Evolutionary conservation across 2,797 vertebrate species (phyloP), one percentile per base, ranked within the genome.

Genomic region (Tauraco hartlaubi): DNA sequence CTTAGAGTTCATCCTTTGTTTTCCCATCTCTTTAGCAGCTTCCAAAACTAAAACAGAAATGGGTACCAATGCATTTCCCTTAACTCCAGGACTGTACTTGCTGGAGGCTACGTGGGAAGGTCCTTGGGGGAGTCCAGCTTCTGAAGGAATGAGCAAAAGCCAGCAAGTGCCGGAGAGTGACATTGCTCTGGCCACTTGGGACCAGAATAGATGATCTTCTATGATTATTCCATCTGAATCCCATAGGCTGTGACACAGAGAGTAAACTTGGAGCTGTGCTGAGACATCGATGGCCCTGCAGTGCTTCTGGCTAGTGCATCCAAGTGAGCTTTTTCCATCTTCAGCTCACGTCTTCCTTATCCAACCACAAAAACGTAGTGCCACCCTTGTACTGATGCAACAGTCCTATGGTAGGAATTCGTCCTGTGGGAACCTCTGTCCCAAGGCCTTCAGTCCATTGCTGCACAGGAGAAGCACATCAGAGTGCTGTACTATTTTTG

Each of bases 1-100:
- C 75, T 72, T 20, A 33, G 17, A 12, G 54, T 61, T 73, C 37
- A 9, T 46, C 43, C 31, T 76, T 69, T 73, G 29, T 31, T 66
- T 58, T 66, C 44, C 84, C 87, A 41, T 52, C 84, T 64, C 49
- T 25, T 69, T n/a, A 82, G 44, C 69, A 93, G 77, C 74, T 84
- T 49, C 88, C 56, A 5, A 35, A 88, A 61, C 58, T 72, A 7
- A 43, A 67, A 69, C 25, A 68, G 72, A 54, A 63, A 52, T 3
- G 22, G 14, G 20, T 54, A 18, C 56, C 28, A 5, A 2, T 0
- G 5, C 5, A 2, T 90, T 90, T 48, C 20, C 55, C 17, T 18
- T 29, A 35, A 16, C 5, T 5, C 17, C 72, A 43, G 88, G 56
- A 11, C 54, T 68, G 4, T 33, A 12, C 74, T 84, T 58, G 9